Evolutionary conservation across 1,140 invertebrate species (phyloP).

Genomic region (Cotesia vestalis): DNA sequence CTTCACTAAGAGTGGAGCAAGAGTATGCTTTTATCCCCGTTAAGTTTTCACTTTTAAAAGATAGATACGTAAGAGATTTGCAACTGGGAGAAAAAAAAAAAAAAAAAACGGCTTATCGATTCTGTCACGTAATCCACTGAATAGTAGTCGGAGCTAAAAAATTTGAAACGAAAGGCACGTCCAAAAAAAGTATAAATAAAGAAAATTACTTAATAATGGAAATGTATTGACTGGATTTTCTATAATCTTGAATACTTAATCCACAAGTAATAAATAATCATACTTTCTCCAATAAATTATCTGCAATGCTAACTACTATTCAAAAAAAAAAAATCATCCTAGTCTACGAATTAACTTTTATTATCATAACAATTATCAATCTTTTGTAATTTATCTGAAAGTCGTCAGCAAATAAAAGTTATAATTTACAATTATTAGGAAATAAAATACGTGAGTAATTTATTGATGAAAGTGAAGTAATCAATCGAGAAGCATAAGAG

Average conservation of each 20-base stretch:
- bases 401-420: too few species aligned
- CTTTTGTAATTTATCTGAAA: too few species aligned
- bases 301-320: too few species aligned
- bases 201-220: neutral
- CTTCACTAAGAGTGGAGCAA: slow-evolving; percentile 18
- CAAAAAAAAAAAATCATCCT: too few species aligned
- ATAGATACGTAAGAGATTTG: slow-evolving; percentile 27
- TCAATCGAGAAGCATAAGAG: too few species aligned
- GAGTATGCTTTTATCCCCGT: slow-evolving; percentile 31
- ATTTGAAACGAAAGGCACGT: neutral
- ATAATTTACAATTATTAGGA: too few species aligned
- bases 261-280: too few species aligned
- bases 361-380: too few species aligned
- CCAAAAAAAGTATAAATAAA: neutral
- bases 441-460: too few species aligned
- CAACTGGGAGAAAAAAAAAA: neutral
- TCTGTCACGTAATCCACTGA: slow-evolving; percentile 20
- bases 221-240: neutral
- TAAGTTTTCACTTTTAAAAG: slow-evolving; percentile 33
- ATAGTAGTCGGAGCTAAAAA: neutral
- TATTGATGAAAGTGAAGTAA: too few species aligned
- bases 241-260: neutral
- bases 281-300: too few species aligned
- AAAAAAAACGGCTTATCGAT: slow-evolving; percentile 29
- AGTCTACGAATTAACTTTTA: too few species aligned